Percentiles rank a stretch among this genome's conserved stretches.
phyloP scores from a whole-genome alignment of 2,888 invertebrate genomes.

The Papilio elwesi region DNA sequence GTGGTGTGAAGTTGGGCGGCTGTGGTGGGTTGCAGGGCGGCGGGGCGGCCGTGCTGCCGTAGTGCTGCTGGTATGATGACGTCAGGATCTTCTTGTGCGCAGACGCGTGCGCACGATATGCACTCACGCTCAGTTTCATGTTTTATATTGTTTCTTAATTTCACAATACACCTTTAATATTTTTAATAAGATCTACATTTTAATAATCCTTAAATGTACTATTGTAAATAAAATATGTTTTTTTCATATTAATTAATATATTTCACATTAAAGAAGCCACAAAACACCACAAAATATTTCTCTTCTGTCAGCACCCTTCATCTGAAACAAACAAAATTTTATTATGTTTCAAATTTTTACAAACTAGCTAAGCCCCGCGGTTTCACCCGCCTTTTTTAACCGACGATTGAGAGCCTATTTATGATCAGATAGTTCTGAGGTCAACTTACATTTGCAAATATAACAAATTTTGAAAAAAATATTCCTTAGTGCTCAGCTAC shows the following conservation, averaged over 20 bases:
- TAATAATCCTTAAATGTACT: no score
- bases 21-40: constrained; percentile 81
- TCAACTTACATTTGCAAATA: no score
- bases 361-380: no score
- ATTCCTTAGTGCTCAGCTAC: no score
- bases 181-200: neutral
- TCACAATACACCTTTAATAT: neutral
- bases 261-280: neutral
- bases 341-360: neutral
- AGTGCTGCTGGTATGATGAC: constrained; percentile 90
- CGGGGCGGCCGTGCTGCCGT: constrained; percentile 89
- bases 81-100: constrained; percentile 94
- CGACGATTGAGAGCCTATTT: no score
- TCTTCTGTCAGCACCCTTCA: constrained; percentile 1
- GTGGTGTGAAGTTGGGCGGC: constrained; percentile 69
- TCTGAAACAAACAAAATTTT: constrained; percentile 32
- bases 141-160: constrained; percentile 36
- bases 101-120: constrained; percentile 94
- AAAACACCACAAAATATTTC: neutral
- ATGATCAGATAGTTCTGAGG: no score
- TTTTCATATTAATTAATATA: neutral
- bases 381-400: no score
- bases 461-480: no score
- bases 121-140: constrained; percentile 95
- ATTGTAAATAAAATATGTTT: no score